These are phyloP conservation scores for Tryphoninae sp. DNA, from an alignment of 2,888 invertebrate species.

Conservation along the genomic window DNA sequence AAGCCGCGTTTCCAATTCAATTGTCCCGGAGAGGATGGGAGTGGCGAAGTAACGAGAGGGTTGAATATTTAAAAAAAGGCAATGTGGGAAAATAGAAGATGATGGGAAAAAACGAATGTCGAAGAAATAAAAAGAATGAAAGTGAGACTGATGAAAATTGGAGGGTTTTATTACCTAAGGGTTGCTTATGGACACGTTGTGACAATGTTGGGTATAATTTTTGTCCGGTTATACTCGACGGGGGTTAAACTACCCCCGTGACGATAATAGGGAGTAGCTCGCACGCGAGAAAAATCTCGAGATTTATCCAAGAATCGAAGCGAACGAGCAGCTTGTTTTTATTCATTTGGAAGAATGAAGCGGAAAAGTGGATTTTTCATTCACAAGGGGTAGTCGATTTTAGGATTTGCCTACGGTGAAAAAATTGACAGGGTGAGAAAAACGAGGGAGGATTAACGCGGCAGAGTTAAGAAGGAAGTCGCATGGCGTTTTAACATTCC, in stretches of 20 bases:
- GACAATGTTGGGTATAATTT: neutral
- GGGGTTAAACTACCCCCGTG: constrained; percentile 31
- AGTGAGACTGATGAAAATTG: neutral
- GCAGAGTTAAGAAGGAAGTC: neutral
- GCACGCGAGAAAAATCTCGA: constrained; percentile 41
- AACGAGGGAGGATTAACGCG: neutral
- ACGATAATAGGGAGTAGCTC: constrained; percentile 36
- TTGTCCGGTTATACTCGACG: neutral
- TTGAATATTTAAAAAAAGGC: constrained; percentile 4
- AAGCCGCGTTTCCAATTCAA: constrained; percentile 48
- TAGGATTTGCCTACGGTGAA: neutral
- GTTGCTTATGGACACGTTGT: neutral
- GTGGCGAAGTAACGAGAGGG: constrained; percentile 2
- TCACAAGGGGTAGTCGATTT: neutral
- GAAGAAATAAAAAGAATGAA: neutral
- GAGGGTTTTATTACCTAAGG: neutral
- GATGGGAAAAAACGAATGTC: neutral
- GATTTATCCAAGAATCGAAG: constrained; percentile 53
- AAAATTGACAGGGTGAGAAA: neutral
- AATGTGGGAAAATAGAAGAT: constrained; percentile 12
- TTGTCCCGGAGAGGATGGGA: constrained; percentile 24
- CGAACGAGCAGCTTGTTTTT: constrained; percentile 16
- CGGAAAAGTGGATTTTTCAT: constrained; percentile 52
- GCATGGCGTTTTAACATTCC: neutral
- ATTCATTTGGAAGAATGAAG: constrained; percentile 41